A percentile compares a stretch with the other conserved stretches of the same genome.
Conservation (phyloP, 2,113 vertebrate genomes). For the Trematomus loennbergii region DNA sequence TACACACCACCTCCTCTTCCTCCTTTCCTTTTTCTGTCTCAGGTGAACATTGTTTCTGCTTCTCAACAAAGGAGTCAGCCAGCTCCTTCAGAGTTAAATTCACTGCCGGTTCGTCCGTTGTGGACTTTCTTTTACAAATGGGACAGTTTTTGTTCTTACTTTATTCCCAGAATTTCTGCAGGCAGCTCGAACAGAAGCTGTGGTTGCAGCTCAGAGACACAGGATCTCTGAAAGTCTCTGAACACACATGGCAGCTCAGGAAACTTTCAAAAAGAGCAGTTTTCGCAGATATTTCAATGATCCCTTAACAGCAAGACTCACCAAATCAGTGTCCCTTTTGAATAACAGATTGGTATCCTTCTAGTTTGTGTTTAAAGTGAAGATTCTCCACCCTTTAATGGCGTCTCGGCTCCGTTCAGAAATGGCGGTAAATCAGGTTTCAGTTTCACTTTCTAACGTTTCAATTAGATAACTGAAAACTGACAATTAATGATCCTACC, state of each 20-base stretch:
- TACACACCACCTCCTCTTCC: not conserved
- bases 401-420: not conserved
- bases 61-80: constrained; percentile 29
- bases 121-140: constrained; percentile 40
- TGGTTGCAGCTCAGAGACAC: constrained; percentile 56
- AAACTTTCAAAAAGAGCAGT: not conserved
- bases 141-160: constrained; percentile 44
- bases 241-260: constrained; percentile 53
- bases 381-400: not conserved
- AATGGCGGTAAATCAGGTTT: not conserved
- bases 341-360: not conserved
- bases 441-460: not conserved
- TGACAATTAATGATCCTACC: not conserved
- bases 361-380: not conserved
- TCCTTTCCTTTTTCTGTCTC: not conserved
- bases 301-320: not conserved
- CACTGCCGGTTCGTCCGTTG: fast-evolving
- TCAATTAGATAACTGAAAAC: not conserved
- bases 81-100: constrained; percentile 23
- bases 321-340: not conserved
- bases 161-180: constrained; percentile 48
- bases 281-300: not conserved
- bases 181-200: constrained; percentile 62
- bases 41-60: not conserved
- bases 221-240: constrained; percentile 59